Conservation (phyloP, 2,113 vertebrate genomes). For the Onychostruthus taczanowskii region DNA sequence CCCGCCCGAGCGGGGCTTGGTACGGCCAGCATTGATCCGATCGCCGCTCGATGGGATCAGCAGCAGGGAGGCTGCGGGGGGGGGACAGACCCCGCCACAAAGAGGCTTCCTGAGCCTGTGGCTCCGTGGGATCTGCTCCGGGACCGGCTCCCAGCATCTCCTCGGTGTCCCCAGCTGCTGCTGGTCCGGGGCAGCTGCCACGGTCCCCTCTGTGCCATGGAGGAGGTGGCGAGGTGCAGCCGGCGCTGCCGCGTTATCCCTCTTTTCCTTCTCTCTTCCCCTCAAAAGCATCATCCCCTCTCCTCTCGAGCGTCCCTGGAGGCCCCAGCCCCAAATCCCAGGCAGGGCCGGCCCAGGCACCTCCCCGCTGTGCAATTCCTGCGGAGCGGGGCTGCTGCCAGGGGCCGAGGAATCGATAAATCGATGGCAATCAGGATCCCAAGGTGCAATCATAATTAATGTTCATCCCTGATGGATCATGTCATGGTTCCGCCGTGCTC, state of each 20-base stretch:
- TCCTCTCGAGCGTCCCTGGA: background rate
- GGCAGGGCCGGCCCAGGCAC: background rate
- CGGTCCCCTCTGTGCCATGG: rapidly evolving
- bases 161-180: background rate
- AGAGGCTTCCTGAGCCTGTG: background rate
- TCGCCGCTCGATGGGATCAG: conserved; percentile 24
- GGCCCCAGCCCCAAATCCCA: background rate
- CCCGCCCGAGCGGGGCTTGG: background rate
- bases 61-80: background rate
- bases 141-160: background rate
- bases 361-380: background rate
- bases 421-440: conserved; percentile 63
- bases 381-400: background rate
- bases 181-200: rapidly evolving
- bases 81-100: background rate
- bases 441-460: conserved; percentile 69
- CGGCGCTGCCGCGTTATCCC: rapidly evolving
- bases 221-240: rapidly evolving
- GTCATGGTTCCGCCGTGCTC: background rate
- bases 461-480: conserved; percentile 64
- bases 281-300: background rate
- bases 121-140: background rate
- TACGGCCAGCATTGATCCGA: background rate
- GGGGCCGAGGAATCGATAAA: conserved; percentile 43
- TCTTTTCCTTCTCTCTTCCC: background rate